phyloP scores from a whole-genome alignment of 2,888 invertebrate species.

The Hemistola chrysoprasaria region DNA sequence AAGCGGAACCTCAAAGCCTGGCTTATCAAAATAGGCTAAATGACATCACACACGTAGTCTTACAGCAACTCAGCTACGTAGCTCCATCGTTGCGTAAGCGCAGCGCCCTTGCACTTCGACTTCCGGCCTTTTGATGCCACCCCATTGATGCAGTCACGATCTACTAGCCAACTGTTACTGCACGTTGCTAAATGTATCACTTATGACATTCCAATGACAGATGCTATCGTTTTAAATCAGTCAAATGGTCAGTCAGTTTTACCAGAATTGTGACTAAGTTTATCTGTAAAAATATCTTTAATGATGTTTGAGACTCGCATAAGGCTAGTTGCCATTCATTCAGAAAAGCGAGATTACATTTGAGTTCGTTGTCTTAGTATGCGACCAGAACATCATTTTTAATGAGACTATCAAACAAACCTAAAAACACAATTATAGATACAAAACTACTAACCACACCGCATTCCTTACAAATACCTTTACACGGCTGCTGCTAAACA shows the following conservation, averaged over 20 bases:
- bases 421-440: too few relatives aligned
- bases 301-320: too few relatives aligned
- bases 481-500: too few relatives aligned
- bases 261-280: constrained; percentile 2
- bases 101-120: constrained; percentile 63
- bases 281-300: too few relatives aligned
- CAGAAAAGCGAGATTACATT: too few relatives aligned
- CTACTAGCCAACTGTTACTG: constrained; percentile 48
- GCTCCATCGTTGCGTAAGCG: constrained; percentile 17
- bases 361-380: too few relatives aligned
- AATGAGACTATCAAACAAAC: too few relatives aligned
- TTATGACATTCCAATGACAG: too few relatives aligned
- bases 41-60: constrained; percentile 3
- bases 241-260: constrained; percentile 12
- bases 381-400: too few relatives aligned
- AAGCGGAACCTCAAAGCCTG: not conserved
- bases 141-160: constrained; percentile 62
- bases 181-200: constrained; percentile 42
- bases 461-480: not conserved
- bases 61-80: too few relatives aligned
- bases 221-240: constrained; percentile 1
- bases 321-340: too few relatives aligned
- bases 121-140: constrained; percentile 63
- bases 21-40: constrained; percentile 3
- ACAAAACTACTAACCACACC: too few relatives aligned